phyloP scores from a whole-genome alignment of 2,797 vertebrate species.

The Poecile montanus region DNA sequence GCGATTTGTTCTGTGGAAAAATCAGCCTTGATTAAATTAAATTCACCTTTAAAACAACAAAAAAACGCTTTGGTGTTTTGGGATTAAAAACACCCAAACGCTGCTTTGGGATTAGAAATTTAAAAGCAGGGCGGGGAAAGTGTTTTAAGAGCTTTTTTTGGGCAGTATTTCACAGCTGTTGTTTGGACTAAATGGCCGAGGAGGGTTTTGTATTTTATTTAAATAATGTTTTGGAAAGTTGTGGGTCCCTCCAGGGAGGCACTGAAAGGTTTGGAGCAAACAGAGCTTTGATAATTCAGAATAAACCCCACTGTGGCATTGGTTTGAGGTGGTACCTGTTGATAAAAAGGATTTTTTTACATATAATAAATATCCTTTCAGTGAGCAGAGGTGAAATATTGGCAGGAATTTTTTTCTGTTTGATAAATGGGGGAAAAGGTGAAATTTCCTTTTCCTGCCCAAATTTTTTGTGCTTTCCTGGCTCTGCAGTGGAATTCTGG shows the following conservation, averaged over 20 bases:
- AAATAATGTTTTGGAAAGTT: background rate
- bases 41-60: background rate
- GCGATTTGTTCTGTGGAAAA: background rate
- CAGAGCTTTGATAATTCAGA: background rate
- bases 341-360: background rate
- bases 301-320: background rate
- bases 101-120: background rate
- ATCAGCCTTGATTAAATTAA: background rate
- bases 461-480: background rate
- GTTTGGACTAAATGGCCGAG: background rate
- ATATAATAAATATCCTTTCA: background rate
- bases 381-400: background rate
- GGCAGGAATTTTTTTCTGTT: background rate
- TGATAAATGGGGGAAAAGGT: background rate
- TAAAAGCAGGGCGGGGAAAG: rapidly evolving
- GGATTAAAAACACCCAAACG: background rate
- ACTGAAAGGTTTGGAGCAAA: background rate
- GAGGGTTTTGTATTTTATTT: background rate
- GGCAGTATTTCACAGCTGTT: background rate
- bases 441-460: background rate
- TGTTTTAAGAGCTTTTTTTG: background rate
- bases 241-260: background rate
- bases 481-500: background rate
- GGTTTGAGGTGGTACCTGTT: background rate
- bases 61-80: background rate